These are phyloP conservation scores for Melieria crassipennis DNA, from an alignment of 2,888 invertebrate species.

Conservation along the genomic window DNA sequence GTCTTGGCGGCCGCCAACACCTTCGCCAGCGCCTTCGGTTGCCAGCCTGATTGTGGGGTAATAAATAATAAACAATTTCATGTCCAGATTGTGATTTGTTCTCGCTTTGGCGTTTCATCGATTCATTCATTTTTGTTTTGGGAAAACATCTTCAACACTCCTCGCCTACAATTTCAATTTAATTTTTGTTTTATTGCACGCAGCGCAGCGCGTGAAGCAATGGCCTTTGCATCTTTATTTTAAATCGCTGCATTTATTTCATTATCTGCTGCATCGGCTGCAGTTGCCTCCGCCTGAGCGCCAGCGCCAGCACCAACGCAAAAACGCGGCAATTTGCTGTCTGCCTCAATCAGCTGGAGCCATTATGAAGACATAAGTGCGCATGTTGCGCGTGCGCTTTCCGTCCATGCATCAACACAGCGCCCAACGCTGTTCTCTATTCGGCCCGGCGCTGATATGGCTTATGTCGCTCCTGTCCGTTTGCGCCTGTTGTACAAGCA, in stretches of 20 bases:
- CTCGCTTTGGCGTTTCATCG: too few species aligned
- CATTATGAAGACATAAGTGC: not conserved
- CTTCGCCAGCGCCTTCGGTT: too few species aligned
- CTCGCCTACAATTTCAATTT: too few species aligned
- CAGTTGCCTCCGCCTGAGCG: not conserved
- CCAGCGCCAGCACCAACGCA: not conserved
- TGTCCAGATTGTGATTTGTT: slow-evolving; percentile 39
- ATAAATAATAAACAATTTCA: slow-evolving; percentile 46
- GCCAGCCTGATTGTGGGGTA: slow-evolving; percentile 38
- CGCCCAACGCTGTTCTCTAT: not conserved
- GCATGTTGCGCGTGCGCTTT: not conserved
- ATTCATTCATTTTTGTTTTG: too few species aligned
- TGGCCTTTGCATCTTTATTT: slow-evolving; percentile 52
- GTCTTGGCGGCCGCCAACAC: too few species aligned
- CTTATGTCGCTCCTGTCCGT: not conserved
- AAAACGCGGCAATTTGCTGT: not conserved
- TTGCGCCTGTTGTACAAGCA: not conserved
- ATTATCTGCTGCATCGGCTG: slow-evolving; percentile 44
- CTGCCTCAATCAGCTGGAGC: not conserved
- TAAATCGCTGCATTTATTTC: slow-evolving; percentile 57
- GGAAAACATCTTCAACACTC: too few species aligned
- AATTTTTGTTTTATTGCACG: slow-evolving; percentile 10
- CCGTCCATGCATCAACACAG: not conserved
- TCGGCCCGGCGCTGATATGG: not conserved
- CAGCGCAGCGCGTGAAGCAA: not conserved